A percentile compares a stretch with the other conserved stretches of the same genome.
Evolutionary conservation across 2,888 invertebrate genomes (phyloP).

Genomic region (Aspidapion aeneum): DNA sequence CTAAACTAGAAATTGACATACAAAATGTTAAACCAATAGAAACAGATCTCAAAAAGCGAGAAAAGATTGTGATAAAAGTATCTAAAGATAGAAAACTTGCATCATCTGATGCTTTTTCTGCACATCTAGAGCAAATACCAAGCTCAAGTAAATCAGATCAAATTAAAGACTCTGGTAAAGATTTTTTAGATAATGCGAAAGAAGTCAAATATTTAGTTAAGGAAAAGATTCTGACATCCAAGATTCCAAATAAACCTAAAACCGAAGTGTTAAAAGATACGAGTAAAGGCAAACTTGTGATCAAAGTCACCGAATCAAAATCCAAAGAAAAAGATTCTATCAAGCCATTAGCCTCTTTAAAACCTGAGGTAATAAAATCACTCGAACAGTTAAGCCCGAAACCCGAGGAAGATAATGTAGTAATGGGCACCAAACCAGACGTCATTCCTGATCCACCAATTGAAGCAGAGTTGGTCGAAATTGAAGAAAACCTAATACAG

Average conservation of each 20-base stretch:
- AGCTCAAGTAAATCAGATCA: too few relatives aligned
- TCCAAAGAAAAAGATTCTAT: background rate
- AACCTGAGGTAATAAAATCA: background rate
- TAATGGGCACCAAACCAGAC: background rate
- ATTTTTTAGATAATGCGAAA: too few relatives aligned
- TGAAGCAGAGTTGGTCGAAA: constrained; percentile 43
- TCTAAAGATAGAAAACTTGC: too few relatives aligned
- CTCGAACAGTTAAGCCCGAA: background rate
- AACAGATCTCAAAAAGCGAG: too few relatives aligned
- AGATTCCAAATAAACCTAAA: background rate
- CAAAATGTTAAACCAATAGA: too few relatives aligned
- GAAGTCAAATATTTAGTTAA: too few relatives aligned
- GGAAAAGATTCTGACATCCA: too few relatives aligned
- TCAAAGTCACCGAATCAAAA: background rate
- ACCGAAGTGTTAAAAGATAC: background rate
- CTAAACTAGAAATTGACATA: too few relatives aligned
- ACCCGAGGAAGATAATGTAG: background rate
- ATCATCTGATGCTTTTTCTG: too few relatives aligned
- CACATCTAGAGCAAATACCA: too few relatives aligned
- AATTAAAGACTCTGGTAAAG: too few relatives aligned
- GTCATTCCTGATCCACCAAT: constrained; percentile 4
- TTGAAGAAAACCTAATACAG: constrained; percentile 56
- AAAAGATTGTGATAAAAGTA: too few relatives aligned
- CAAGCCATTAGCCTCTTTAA: background rate
- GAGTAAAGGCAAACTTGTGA: background rate